phyloP scores from a whole-genome alignment of 2,888 invertebrate species.

The Brachylomia viminalis region DNA sequence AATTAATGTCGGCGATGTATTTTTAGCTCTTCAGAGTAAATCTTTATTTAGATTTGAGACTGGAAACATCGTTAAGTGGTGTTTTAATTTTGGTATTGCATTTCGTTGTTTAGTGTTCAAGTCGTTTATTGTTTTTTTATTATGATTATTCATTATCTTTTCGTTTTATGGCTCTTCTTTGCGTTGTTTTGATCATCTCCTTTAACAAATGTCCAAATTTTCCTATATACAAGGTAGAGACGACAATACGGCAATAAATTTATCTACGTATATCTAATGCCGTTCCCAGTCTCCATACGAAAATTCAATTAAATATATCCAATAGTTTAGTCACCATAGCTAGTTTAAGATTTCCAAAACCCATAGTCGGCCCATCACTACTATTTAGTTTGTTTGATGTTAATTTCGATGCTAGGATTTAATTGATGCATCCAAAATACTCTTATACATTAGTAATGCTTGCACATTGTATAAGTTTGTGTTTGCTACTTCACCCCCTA shows the following conservation, averaged over 20 bases:
- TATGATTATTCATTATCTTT: constrained; percentile 7
- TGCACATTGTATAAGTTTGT: too few species aligned
- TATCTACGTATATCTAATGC: too few species aligned
- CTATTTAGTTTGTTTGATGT: too few species aligned
- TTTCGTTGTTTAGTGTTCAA: constrained; percentile 21
- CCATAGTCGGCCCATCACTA: too few species aligned
- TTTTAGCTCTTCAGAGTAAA: constrained; percentile 52
- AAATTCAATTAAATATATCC: too few species aligned
- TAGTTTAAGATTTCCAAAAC: too few species aligned
- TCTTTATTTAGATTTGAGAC: constrained; percentile 52
- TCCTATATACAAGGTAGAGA: neutral
- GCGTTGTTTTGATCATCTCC: neutral
- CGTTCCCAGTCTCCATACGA: too few species aligned
- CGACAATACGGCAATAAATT: too few species aligned
- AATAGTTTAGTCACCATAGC: too few species aligned
- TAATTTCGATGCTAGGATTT: too few species aligned
- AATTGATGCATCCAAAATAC: too few species aligned
- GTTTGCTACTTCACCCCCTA: neutral
- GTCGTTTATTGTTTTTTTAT: constrained; percentile 11
- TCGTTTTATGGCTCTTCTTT: neutral
- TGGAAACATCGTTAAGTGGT: constrained; percentile 33
- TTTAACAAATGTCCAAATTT: neutral
- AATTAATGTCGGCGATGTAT: constrained; percentile 51
- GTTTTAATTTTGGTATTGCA: constrained; percentile 34
- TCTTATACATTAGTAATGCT: too few species aligned